Evolutionary conservation across 2,888 invertebrate species (phyloP).

Genomic region (Eucriotettix oculatus): DNA sequence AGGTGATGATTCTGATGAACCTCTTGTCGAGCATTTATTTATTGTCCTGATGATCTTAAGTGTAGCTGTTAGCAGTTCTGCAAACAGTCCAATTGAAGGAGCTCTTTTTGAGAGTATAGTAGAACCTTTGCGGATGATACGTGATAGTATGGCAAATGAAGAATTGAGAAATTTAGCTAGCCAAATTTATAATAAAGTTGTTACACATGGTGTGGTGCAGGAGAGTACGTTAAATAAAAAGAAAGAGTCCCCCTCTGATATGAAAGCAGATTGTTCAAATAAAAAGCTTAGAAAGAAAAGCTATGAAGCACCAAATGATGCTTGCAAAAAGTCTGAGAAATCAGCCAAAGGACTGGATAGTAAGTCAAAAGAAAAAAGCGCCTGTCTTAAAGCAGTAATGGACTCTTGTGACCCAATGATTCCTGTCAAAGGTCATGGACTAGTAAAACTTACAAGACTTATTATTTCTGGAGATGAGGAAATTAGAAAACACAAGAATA

Average conservation of each 20-base stretch:
- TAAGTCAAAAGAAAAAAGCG: conserved; percentile 18
- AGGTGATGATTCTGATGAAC: conserved; percentile 11
- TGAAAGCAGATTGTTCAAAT: neutral
- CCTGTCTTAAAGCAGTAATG: conserved; percentile 43
- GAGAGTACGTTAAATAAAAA: neutral
- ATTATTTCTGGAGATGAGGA: conserved; percentile 46
- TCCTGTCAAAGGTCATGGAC: conserved; percentile 67
- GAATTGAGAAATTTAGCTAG: conserved; percentile 18
- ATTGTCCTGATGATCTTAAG: conserved; percentile 25
- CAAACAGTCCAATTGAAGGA: conserved; percentile 4
- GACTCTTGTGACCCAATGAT: conserved; percentile 53
- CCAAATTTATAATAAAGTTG: conserved; percentile 22
- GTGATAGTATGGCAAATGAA: conserved; percentile 14
- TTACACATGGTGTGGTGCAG: conserved; percentile 18
- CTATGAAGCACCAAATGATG: neutral
- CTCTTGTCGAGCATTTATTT: conserved; percentile 16
- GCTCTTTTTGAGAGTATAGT: conserved; percentile 7
- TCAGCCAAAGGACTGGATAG: neutral
- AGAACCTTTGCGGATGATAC: conserved; percentile 18
- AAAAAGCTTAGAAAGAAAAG: neutral
- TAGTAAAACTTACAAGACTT: conserved; percentile 55
- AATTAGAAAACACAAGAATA: conserved; percentile 43
- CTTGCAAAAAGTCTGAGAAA: neutral
- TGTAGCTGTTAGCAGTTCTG: conserved; percentile 19
- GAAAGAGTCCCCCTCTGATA: neutral